Evolutionary conservation across 1,140 invertebrate genomes (phyloP).

Genomic region (Drosophila bocki): DNA sequence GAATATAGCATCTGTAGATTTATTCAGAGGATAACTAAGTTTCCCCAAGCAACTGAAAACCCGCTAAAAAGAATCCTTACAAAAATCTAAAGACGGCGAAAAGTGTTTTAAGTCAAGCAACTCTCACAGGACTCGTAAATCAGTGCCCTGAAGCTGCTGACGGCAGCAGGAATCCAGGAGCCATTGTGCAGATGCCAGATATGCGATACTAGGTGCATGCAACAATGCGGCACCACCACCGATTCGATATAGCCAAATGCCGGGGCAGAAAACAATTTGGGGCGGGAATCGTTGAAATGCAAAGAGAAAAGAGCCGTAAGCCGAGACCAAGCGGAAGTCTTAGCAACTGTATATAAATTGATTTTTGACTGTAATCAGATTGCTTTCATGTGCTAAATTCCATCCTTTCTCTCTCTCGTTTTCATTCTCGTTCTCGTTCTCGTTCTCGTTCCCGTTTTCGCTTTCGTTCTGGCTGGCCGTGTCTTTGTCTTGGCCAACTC

Average conservation of each 20-base stretch:
- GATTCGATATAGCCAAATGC: conserved; percentile 31
- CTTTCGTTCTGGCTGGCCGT: conserved; percentile 24
- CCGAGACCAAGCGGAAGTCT: conserved; percentile 34
- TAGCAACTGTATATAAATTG: conserved; percentile 62
- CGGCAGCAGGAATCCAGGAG: conserved; percentile 24
- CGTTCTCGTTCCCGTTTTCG: conserved; percentile 8
- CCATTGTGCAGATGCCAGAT: conserved; percentile 21
- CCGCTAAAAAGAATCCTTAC: background rate
- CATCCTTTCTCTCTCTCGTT: conserved; percentile 8
- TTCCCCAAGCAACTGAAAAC: background rate
- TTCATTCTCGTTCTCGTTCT: conserved; percentile 15
- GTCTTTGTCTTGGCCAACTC: conserved; percentile 19
- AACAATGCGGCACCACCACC: conserved; percentile 38
- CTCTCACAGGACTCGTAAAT: conserved; percentile 28
- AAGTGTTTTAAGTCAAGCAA: conserved; percentile 13
- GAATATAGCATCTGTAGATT: background rate
- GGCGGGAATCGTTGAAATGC: conserved; percentile 7
- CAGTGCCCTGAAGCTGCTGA: conserved; percentile 31
- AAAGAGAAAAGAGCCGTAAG: conserved; percentile 9
- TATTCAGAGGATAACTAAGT: background rate
- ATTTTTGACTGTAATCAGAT: conserved; percentile 70
- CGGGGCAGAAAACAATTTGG: conserved; percentile 34
- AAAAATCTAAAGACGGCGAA: background rate
- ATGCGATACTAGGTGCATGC: conserved; percentile 31
- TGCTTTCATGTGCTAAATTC: conserved; percentile 62